Conservation (phyloP, 2,888 invertebrate genomes). For the Tiliacea aurago region DNA sequence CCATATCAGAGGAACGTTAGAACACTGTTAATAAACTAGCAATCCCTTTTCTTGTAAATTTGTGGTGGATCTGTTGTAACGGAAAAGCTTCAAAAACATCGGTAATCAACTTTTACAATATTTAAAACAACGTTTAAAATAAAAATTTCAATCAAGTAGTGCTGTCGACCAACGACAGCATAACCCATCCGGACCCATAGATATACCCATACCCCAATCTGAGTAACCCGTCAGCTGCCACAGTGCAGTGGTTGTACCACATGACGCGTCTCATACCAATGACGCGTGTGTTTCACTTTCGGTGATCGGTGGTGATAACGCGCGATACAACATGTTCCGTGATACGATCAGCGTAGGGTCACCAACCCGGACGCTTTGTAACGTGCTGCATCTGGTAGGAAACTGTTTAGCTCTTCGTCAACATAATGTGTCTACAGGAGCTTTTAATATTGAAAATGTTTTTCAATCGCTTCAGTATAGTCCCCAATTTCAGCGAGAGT, state of each 20-base stretch:
- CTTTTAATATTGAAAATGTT: no score
- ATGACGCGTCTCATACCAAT: conserved; percentile 3
- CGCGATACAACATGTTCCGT: conserved; percentile 12
- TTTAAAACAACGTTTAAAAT: no score
- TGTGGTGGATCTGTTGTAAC: neutral
- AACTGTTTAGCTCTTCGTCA: neutral
- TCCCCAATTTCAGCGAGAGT: no score
- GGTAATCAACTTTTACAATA: neutral
- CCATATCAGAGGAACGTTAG: neutral
- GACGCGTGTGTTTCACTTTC: conserved; percentile 18
- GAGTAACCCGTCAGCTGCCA: neutral
- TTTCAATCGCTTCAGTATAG: no score
- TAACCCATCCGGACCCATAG: neutral
- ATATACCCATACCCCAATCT: neutral
- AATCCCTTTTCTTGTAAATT: neutral
- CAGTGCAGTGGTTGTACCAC: neutral
- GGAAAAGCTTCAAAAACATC: neutral
- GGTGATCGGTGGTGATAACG: conserved; percentile 17
- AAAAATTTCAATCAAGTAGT: neutral
- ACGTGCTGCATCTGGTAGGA: neutral
- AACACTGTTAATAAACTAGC: no score
- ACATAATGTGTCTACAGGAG: neutral
- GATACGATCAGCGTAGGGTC: conserved; percentile 23
- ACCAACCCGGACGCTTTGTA: neutral
- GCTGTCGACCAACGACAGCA: neutral